Evolutionary conservation across 1,140 invertebrate genomes (phyloP).

Genomic region (fruit fly (Drosophila melanogaster)): Release_6_plus_ISO1_MT NT_037436.4:8279501-8280000

Average conservation of each 20-base stretch:
- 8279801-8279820: slow-evolving; percentile 86
- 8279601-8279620: slow-evolving; percentile 82
- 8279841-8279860: background rate
- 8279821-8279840: slow-evolving; percentile 79
- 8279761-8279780: slow-evolving; percentile 93
- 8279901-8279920: slow-evolving; percentile 92
- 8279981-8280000: slow-evolving; percentile 7
- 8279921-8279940: slow-evolving; percentile 91
- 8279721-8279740: slow-evolving; percentile 94
- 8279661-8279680: slow-evolving; percentile 91
- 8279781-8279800: slow-evolving; percentile 96
- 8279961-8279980: slow-evolving; percentile 87
- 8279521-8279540: slow-evolving; percentile 88
- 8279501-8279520: slow-evolving; percentile 78
- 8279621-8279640: slow-evolving; percentile 85
- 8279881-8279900: slow-evolving; percentile 87
- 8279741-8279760: slow-evolving; percentile 94
- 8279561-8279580: slow-evolving; percentile 91
- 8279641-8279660: slow-evolving; percentile 85
- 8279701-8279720: slow-evolving; percentile 93
- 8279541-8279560: slow-evolving; percentile 91
- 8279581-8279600: slow-evolving; percentile 86
- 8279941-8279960: slow-evolving; percentile 91
- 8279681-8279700: slow-evolving; percentile 96
- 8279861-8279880: background rate